Percentiles rank a stretch among this genome's conserved stretches.
phyloP scores from a whole-genome alignment of 1,140 invertebrate species.

The Panagrolaimus sp. region DNA sequence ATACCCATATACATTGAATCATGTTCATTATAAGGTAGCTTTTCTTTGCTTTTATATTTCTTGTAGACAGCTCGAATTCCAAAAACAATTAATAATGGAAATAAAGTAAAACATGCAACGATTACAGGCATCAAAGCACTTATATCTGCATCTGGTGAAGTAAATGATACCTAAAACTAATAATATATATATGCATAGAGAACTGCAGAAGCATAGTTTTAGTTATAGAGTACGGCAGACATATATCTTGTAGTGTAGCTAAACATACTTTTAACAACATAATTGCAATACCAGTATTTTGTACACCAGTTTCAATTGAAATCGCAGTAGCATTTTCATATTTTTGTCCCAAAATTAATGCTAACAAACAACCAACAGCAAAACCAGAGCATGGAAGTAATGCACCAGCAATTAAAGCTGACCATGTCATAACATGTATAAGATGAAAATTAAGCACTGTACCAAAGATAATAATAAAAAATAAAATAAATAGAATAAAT shows the following conservation, averaged over 20 bases:
- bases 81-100: constrained; percentile 67
- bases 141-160: constrained; percentile 60
- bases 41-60: too few species aligned
- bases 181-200: too few species aligned
- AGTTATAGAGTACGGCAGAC: too few species aligned
- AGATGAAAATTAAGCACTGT: constrained; percentile 82
- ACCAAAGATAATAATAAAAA: constrained; percentile 84
- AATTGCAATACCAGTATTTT: constrained; percentile 86
- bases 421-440: constrained; percentile 75
- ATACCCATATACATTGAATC: too few species aligned
- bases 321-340: constrained; percentile 70
- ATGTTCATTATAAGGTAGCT: too few species aligned
- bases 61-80: constrained; percentile 25
- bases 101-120: constrained; percentile 85
- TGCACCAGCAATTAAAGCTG: constrained; percentile 64
- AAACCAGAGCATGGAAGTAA: constrained; percentile 81
- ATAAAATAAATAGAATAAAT: constrained; percentile 72
- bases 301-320: constrained; percentile 83
- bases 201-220: constrained; percentile 14
- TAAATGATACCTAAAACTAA: constrained; percentile 59
- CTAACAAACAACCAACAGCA: constrained; percentile 65
- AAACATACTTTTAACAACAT: constrained; percentile 65
- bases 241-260: too few species aligned
- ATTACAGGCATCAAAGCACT: constrained; percentile 73
- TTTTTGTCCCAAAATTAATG: constrained; percentile 44